Conservation (phyloP, 2,113 vertebrate species). For the Apteryx owenii region DNA sequence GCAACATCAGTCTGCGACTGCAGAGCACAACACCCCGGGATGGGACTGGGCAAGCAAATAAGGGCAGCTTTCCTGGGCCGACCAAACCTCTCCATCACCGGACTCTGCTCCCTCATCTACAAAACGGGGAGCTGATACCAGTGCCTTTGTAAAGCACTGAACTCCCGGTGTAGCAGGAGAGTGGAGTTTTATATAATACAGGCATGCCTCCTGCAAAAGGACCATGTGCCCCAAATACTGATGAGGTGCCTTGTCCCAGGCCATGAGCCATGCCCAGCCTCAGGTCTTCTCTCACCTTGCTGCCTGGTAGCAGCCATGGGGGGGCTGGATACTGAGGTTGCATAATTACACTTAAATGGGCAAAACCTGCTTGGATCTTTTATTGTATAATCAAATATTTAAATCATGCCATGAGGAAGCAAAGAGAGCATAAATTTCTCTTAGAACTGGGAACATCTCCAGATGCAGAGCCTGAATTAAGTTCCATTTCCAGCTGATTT, state of each 20-base stretch:
- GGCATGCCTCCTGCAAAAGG: neutral
- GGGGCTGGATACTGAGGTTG: neutral
- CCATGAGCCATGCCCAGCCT: neutral
- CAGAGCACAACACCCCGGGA: too few species aligned
- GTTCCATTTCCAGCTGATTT: neutral
- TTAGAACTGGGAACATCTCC: neutral
- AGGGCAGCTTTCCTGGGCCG: too few species aligned
- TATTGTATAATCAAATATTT: neutral
- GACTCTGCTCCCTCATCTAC: neutral
- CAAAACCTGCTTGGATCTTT: neutral
- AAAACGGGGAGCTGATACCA: too few species aligned
- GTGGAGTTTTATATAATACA: too few species aligned
- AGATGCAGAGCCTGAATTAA: constrained; percentile 7
- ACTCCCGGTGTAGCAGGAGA: too few species aligned
- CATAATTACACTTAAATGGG: neutral
- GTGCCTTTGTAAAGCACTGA: too few species aligned
- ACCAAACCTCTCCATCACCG: too few species aligned
- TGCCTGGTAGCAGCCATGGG: neutral
- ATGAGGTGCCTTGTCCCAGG: too few species aligned
- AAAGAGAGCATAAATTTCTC: constrained; percentile 5
- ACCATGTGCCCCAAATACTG: neutral
- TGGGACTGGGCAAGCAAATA: too few species aligned
- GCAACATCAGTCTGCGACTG: too few species aligned
- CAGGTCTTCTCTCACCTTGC: too few species aligned
- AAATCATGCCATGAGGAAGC: neutral